Evolutionary conservation across 2,797 vertebrate genomes (phyloP).

Genomic region (Macrochelys suwanniensis): DNA sequence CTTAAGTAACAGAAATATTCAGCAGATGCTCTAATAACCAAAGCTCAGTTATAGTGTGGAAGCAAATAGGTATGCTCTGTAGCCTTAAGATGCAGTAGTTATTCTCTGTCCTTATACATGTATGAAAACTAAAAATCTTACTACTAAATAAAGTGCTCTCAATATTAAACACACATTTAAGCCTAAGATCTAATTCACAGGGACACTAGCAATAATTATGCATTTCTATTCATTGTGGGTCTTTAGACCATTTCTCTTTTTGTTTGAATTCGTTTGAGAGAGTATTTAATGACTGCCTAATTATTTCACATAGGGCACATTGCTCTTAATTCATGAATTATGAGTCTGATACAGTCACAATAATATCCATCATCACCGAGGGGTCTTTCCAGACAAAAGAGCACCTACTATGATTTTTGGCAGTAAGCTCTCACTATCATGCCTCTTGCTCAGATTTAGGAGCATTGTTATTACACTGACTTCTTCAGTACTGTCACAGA

Average conservation of each 20-base stretch:
- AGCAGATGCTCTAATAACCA: slow-evolving; percentile 61
- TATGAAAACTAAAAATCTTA: slow-evolving; percentile 2
- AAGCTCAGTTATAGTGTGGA: background rate
- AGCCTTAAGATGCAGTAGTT: background rate
- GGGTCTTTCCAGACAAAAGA: background rate
- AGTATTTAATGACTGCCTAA: background rate
- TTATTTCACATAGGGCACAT: background rate
- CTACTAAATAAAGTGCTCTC: background rate
- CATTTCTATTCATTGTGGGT: background rate
- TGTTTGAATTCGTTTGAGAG: slow-evolving; percentile 12
- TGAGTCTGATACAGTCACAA: background rate
- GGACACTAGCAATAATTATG: background rate
- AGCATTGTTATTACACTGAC: background rate
- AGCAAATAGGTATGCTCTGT: slow-evolving; percentile 18
- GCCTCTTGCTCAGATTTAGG: background rate
- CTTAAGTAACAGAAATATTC: slow-evolving; percentile 57
- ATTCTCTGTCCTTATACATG: background rate
- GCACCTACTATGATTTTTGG: background rate
- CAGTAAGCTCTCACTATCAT: background rate
- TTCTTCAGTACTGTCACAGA: slow-evolving; percentile 2
- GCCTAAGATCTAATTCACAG: background rate
- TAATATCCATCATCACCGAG: background rate
- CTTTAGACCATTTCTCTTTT: background rate
- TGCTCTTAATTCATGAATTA: slow-evolving; percentile 14
- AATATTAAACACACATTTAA: background rate